Evolutionary conservation across 2,888 invertebrate species (phyloP).

Genomic region (Chaetogeoica ovagalla): DNA sequence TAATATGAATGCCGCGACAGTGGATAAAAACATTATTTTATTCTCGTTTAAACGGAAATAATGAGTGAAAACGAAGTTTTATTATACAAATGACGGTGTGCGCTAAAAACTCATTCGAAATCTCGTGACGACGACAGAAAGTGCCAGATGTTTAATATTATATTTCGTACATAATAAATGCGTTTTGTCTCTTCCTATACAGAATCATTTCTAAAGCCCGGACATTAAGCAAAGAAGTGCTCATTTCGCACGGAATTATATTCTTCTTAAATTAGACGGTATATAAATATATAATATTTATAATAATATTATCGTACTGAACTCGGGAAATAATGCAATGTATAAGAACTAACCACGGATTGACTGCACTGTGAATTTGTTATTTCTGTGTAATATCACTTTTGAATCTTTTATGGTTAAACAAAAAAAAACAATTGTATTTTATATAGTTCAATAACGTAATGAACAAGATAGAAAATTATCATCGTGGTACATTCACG

Average conservation of each 20-base stretch:
- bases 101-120: slow-evolving; percentile 21
- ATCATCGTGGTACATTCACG: too few relatives aligned
- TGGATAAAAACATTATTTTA: slow-evolving; percentile 1
- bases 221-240: slow-evolving; percentile 3
- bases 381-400: too few relatives aligned
- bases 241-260: slow-evolving; percentile 1
- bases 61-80: slow-evolving; percentile 25
- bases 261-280: slow-evolving; percentile 10
- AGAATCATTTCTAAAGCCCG: neutral
- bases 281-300: neutral
- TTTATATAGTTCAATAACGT: too few relatives aligned
- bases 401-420: too few relatives aligned
- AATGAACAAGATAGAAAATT: too few relatives aligned
- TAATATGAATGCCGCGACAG: neutral
- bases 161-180: slow-evolving; percentile 27
- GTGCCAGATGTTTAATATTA: slow-evolving; percentile 28
- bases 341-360: too few relatives aligned
- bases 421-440: too few relatives aligned
- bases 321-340: too few relatives aligned
- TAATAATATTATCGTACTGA: too few relatives aligned
- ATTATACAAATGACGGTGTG: slow-evolving; percentile 2
- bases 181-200: slow-evolving; percentile 12
- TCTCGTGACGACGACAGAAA: slow-evolving; percentile 1
- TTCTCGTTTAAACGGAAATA: slow-evolving; percentile 2
- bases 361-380: too few relatives aligned